Evolutionary conservation across 2,888 invertebrate species (phyloP).

Genomic region (Chymomyza fuscimana): DNA sequence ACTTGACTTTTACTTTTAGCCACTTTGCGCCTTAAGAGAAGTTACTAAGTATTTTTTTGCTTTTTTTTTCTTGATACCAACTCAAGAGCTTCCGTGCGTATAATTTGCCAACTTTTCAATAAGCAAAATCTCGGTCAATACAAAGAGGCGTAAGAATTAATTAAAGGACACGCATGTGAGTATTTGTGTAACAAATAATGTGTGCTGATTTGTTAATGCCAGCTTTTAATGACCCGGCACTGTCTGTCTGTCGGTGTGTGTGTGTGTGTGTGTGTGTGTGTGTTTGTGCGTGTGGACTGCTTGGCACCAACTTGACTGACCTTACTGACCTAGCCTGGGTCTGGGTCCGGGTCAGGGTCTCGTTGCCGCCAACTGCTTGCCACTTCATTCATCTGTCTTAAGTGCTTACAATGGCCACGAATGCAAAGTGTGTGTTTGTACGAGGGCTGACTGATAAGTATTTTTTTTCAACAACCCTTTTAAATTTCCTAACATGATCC

Average conservation of each 20-base stretch:
- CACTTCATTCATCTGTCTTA: conserved; percentile 73
- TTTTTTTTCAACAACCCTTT: too few relatives aligned
- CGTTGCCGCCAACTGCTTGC: conserved; percentile 53
- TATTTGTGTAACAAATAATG: conserved; percentile 53
- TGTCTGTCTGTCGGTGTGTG: not conserved
- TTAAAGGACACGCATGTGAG: conserved; percentile 30
- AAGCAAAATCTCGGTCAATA: conserved; percentile 17
- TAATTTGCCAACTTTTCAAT: conserved; percentile 22
- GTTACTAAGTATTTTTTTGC: not conserved
- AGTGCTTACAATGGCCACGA: conserved; percentile 47
- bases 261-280: conserved; percentile 5
- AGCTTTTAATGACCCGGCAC: not conserved
- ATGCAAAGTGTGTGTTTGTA: conserved; percentile 55
- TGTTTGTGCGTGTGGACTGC: conserved; percentile 51
- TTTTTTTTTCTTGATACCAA: not conserved
- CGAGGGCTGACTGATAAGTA: not conserved
- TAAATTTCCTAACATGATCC: too few relatives aligned
- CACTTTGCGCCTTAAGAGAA: not conserved
- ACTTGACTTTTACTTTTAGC: conserved; percentile 15
- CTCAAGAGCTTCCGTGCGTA: conserved; percentile 28
- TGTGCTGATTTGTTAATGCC: conserved; percentile 65
- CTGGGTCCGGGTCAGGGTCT: not conserved
- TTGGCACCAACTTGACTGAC: conserved; percentile 29
- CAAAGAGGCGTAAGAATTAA: conserved; percentile 40
- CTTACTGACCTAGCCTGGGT: not conserved